Conservation (phyloP, 2,113 vertebrate genomes). For the Pleuronectes platessa region DNA sequence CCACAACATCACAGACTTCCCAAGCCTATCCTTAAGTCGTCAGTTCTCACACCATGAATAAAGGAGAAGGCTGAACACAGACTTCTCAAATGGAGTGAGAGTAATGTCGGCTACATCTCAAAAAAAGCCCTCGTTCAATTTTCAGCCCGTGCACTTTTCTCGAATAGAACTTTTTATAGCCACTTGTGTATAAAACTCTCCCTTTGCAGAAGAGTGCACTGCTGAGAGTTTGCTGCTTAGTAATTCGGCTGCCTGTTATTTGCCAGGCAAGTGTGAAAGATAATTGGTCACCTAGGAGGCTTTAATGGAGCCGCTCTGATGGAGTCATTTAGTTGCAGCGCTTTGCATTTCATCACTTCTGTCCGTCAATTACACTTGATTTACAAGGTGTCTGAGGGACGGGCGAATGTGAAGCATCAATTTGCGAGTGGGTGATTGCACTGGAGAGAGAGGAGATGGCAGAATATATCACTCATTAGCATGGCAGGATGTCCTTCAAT, state of each 20-base stretch:
- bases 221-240: slow-evolving; percentile 37
- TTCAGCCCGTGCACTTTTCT: background rate
- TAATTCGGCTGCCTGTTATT: slow-evolving; percentile 29
- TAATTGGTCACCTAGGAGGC: slow-evolving; percentile 74
- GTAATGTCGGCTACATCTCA: background rate
- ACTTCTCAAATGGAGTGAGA: background rate
- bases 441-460: slow-evolving; percentile 59
- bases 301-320: slow-evolving; percentile 73
- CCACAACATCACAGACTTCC: background rate
- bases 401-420: slow-evolving; percentile 72
- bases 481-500: slow-evolving; percentile 74
- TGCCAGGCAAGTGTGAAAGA: slow-evolving; percentile 62
- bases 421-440: slow-evolving; percentile 74
- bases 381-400: slow-evolving; percentile 73
- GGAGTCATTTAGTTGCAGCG: slow-evolving; percentile 73
- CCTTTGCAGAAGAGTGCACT: background rate
- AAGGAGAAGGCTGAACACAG: background rate
- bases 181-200: background rate
- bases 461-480: slow-evolving; percentile 74
- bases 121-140: background rate
- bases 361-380: slow-evolving; percentile 79
- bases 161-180: background rate
- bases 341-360: slow-evolving; percentile 80
- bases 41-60: background rate
- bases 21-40: too few relatives aligned